Evolutionary conservation across 2,888 invertebrate species (phyloP).

Genomic region (Aradus depressus): DNA sequence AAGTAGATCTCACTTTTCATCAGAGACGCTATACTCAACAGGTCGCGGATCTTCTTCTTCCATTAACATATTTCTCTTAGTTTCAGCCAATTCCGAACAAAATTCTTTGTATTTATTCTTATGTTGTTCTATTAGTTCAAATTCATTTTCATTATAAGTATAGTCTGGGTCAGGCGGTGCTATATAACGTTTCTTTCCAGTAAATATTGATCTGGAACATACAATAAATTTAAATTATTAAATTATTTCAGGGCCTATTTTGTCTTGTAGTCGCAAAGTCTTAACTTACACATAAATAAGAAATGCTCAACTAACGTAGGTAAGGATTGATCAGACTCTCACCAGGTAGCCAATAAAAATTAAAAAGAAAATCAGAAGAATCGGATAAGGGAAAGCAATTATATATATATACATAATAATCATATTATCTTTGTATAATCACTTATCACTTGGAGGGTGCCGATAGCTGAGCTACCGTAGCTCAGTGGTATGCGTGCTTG

Average conservation of each 20-base stretch:
- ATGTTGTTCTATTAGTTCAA: constrained; percentile 25
- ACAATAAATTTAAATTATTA: not conserved
- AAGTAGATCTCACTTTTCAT: too few relatives aligned
- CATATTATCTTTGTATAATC: too few relatives aligned
- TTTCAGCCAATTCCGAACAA: not conserved
- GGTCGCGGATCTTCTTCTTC: not conserved
- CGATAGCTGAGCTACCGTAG: too few relatives aligned
- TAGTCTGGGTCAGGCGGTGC: constrained; percentile 29
- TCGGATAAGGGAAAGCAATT: not conserved
- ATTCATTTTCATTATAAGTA: constrained; percentile 29
- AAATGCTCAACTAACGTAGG: too few relatives aligned
- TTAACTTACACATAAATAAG: not conserved
- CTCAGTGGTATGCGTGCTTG: too few relatives aligned
- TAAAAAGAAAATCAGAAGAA: not conserved
- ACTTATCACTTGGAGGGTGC: too few relatives aligned
- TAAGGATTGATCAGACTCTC: too few relatives aligned
- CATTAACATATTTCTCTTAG: not conserved
- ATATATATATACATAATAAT: too few relatives aligned
- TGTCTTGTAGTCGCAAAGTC: too few relatives aligned
- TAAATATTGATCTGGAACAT: constrained; percentile 35
- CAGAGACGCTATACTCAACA: constrained; percentile 6
- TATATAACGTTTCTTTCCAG: constrained; percentile 32
- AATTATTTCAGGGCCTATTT: too few relatives aligned
- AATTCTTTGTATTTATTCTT: constrained; percentile 15
- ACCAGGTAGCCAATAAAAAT: too few relatives aligned